Percentiles rank a stretch among this genome's conserved stretches.
Conservation (phyloP, 2,888 invertebrate genomes). For the Mamestra brassicae region DNA sequence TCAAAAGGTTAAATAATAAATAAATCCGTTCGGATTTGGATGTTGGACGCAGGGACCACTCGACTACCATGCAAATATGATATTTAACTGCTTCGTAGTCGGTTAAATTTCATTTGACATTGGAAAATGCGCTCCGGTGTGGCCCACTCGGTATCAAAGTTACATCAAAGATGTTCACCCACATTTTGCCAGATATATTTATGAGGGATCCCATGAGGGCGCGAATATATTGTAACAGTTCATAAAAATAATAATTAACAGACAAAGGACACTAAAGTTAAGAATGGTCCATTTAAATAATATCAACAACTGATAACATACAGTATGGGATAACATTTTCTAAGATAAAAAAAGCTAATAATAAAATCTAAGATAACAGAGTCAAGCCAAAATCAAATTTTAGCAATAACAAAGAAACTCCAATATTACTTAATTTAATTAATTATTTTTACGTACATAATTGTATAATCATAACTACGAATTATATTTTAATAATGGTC, state of each 20-base stretch:
- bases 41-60: too few relatives aligned
- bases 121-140: too few relatives aligned
- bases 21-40: too few relatives aligned
- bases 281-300: constrained; percentile 4
- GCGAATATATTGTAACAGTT: neutral
- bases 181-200: neutral
- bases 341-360: too few relatives aligned
- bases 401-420: constrained; percentile 43
- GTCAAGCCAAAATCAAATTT: constrained; percentile 58
- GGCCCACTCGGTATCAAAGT: too few relatives aligned
- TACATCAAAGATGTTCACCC: neutral
- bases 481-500: constrained; percentile 38
- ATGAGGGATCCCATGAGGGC: neutral
- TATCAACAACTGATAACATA: constrained; percentile 22
- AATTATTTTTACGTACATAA: constrained; percentile 28
- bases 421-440: constrained; percentile 32
- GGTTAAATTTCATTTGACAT: too few relatives aligned
- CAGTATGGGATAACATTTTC: too few relatives aligned
- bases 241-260: constrained; percentile 4
- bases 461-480: constrained; percentile 31
- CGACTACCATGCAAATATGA: too few relatives aligned
- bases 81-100: too few relatives aligned
- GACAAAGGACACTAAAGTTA: neutral
- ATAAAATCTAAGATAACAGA: neutral
- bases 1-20: too few relatives aligned